phyloP scores from a whole-genome alignment of 2,797 vertebrate species.

The Trichosurus vulpecula region DNA sequence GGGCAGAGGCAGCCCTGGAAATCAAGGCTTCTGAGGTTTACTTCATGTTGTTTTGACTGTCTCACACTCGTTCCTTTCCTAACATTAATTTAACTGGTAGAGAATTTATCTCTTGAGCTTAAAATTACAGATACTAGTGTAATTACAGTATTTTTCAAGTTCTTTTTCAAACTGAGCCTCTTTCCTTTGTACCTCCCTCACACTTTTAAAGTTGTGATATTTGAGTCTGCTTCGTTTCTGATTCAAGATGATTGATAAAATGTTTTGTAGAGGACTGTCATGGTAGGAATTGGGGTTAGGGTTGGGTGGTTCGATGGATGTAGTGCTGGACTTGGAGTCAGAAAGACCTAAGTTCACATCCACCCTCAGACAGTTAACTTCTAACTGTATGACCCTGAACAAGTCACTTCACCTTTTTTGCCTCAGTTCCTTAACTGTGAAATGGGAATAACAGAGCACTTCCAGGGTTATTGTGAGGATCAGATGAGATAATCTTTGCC shows the following conservation, averaged over 20 bases:
- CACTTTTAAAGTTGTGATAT: constrained; percentile 38
- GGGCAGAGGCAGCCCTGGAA: not conserved
- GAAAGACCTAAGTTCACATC: not conserved
- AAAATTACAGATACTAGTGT: constrained; percentile 23
- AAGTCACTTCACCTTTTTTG: not conserved
- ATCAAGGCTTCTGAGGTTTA: not conserved
- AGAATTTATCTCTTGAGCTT: not conserved
- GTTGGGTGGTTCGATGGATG: not conserved
- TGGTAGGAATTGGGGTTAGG: not conserved
- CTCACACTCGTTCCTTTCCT: not conserved
- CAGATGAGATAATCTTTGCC: not conserved
- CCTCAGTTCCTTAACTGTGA: not conserved
- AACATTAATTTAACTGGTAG: too few relatives aligned
- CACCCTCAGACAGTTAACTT: not conserved
- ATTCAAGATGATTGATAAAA: not conserved
- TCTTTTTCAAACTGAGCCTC: constrained; percentile 20
- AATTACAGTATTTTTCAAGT: not conserved
- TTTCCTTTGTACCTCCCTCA: not conserved
- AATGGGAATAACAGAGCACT: not conserved
- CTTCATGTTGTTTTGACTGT: not conserved
- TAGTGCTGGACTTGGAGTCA: not conserved
- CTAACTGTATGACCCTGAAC: too few relatives aligned
- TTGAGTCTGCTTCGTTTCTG: constrained; percentile 16
- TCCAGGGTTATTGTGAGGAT: not conserved
- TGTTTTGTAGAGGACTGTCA: not conserved